These are phyloP conservation scores for Pseudochromis fuscus DNA, from an alignment of 2,797 vertebrate genomes.

Conservation along the genomic window DNA sequence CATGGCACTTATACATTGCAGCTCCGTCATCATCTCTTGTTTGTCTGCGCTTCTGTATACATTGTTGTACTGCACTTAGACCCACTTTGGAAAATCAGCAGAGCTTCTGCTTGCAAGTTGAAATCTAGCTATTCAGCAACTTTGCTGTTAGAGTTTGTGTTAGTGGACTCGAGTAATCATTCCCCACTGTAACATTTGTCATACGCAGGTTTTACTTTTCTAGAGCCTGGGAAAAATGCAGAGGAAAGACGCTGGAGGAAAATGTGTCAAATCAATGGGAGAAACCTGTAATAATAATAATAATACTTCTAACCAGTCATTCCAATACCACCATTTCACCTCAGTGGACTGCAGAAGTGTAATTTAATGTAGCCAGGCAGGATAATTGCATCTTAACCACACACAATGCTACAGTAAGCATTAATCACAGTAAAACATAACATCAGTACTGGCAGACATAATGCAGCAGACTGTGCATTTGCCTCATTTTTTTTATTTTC, in stretches of 20 bases:
- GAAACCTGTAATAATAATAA: slow-evolving; percentile 26
- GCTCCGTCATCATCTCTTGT: background rate
- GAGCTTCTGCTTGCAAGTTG: background rate
- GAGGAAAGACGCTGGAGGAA: background rate
- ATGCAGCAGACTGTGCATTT: slow-evolving; percentile 58
- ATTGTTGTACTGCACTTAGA: background rate
- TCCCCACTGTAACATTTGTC: slow-evolving; percentile 9
- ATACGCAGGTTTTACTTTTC: background rate
- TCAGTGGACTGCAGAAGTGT: slow-evolving; percentile 34
- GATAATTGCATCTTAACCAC: slow-evolving; percentile 40
- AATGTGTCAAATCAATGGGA: slow-evolving; percentile 33
- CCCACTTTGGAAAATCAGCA: background rate
- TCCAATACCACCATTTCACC: slow-evolving; percentile 14
- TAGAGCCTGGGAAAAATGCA: slow-evolving; percentile 10
- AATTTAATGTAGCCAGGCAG: slow-evolving; percentile 45
- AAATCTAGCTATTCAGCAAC: slow-evolving; percentile 18
- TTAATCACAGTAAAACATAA: slow-evolving; percentile 45
- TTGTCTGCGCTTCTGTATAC: background rate
- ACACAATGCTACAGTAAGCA: slow-evolving; percentile 34
- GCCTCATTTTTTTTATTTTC: slow-evolving; percentile 58
- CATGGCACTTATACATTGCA: background rate
- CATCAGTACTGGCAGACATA: slow-evolving; percentile 40
- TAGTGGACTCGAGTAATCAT: background rate
- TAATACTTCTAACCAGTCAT: slow-evolving; percentile 14
- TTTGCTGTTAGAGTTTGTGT: background rate